Evolutionary conservation across 2,888 invertebrate species (phyloP).

Genomic region (Parnassius orleans): DNA sequence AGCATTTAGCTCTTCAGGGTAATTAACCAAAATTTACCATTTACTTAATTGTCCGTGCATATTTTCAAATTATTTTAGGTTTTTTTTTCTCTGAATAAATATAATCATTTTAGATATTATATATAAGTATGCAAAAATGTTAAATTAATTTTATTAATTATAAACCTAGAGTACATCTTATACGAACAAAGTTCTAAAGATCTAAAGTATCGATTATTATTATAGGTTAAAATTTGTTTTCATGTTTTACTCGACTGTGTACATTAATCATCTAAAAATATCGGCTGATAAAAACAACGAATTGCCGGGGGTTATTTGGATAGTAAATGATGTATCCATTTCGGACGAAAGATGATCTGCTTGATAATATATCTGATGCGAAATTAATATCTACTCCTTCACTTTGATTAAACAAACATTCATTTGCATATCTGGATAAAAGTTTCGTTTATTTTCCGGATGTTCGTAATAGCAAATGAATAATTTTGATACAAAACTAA

Average conservation of each 20-base stretch:
- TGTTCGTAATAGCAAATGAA: conserved; percentile 23
- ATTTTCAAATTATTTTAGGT: too few relatives aligned
- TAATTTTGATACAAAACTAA: conserved; percentile 50
- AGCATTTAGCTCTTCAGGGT: too few relatives aligned
- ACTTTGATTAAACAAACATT: conserved; percentile 72
- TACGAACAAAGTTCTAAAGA: not conserved
- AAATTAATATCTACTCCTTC: conserved; percentile 64
- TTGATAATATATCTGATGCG: conserved; percentile 62
- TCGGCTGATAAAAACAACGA: not conserved
- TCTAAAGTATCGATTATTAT: not conserved
- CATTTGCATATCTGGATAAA: conserved; percentile 72
- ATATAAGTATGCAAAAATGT: too few relatives aligned
- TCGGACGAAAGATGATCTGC: conserved; percentile 57
- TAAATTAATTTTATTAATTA: too few relatives aligned
- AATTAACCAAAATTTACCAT: too few relatives aligned
- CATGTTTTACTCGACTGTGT: not conserved
- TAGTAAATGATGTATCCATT: conserved; percentile 74
- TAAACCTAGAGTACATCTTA: too few relatives aligned
- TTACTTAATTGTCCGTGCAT: too few relatives aligned
- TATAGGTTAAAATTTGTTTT: not conserved
- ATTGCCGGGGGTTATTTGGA: conserved; percentile 66
- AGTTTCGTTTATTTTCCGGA: conserved; percentile 49
- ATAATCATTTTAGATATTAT: too few relatives aligned
- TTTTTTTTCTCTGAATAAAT: too few relatives aligned
- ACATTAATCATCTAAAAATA: too few relatives aligned